phyloP scores from a whole-genome alignment of 2,888 invertebrate genomes.

The Zelleria hepariella region DNA sequence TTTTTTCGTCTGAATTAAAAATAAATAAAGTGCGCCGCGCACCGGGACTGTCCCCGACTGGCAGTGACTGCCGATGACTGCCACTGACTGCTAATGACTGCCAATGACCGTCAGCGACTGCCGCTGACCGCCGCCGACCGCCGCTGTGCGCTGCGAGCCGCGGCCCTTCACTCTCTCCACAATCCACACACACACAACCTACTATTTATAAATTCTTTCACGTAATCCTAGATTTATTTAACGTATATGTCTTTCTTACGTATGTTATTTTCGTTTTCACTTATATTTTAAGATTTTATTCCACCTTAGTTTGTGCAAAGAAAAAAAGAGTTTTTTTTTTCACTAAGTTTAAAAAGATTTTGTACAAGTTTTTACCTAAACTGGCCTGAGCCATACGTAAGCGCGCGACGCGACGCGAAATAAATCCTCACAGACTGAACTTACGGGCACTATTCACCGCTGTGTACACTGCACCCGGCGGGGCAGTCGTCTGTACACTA shows the following conservation, averaged over 20 bases:
- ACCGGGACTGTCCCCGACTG: neutral
- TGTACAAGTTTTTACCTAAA: slow-evolving; percentile 42
- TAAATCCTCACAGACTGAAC: neutral
- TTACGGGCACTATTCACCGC: neutral
- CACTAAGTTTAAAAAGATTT: slow-evolving; percentile 35
- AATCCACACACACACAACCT: slow-evolving; percentile 16
- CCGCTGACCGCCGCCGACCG: neutral
- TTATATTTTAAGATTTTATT: slow-evolving; percentile 41
- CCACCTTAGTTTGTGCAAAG: slow-evolving; percentile 52
- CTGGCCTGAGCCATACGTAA: slow-evolving; percentile 9
- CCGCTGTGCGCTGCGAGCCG: neutral
- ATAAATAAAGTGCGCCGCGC: slow-evolving; percentile 4
- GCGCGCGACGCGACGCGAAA: neutral
- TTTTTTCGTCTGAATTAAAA: slow-evolving; percentile 5
- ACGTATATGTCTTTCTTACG: slow-evolving; percentile 73
- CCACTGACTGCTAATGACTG: neutral
- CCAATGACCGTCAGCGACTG: neutral
- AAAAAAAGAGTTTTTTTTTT: slow-evolving; percentile 26
- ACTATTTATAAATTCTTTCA: slow-evolving; percentile 60
- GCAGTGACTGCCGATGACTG: neutral
- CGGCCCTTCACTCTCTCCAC: slow-evolving; percentile 17
- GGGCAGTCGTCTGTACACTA: no score
- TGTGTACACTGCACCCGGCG: no score
- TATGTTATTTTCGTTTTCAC: slow-evolving; percentile 64
- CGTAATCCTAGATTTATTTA: slow-evolving; percentile 57